Evolutionary conservation across 2,797 vertebrate species (phyloP), one percentile per base, ranked within the genome.

Genomic region (Acanthurus lineatus): DNA sequence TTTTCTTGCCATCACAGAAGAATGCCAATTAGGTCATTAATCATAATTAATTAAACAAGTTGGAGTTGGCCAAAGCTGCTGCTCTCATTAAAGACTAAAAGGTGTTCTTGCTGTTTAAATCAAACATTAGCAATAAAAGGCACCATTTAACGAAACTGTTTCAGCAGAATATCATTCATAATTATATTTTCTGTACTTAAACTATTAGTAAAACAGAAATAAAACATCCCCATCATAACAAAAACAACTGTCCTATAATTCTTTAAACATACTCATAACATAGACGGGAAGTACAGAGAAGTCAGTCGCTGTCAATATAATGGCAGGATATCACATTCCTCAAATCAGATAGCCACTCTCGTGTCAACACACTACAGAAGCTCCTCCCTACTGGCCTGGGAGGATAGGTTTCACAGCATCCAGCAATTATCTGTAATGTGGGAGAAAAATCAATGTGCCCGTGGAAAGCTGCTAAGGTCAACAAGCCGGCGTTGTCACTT

Each of bases 381-480:
- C 93, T 88, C 92, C 91, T 82, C 86, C 92, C 85, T 81, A 92
- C 91, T 87, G 88, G 92, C 88, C 88, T 77, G 96, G 95, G 95
- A 96, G 96, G 95, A 96, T 97, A 94, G 91, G 92, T 94, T 97
- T 97, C 92, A 92, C 92, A 94, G 90, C 90, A 87, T 82, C 96
- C 94, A 96, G 96, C 96, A 97, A 96, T 97, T 96, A 97, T 95
- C 80, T 95, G 96, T 96, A 97, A 97, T 86, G 92, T 74, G 89
- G 95, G 95, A 97, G 92, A 95, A 96, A 96, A 97, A 96, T 97
- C 96, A 94, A 96, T 96, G 94, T 82, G 90, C 87, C 91, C 89
- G 88, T 92, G 95, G 93, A 90, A 93, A 94, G 94, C 83, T 92
- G 89, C 91, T 95, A 95, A 97, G 95, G 95, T 96, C 95, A 95